Conservation (phyloP, 2,113 vertebrate genomes). For the Macrotis lagotis region DNA sequence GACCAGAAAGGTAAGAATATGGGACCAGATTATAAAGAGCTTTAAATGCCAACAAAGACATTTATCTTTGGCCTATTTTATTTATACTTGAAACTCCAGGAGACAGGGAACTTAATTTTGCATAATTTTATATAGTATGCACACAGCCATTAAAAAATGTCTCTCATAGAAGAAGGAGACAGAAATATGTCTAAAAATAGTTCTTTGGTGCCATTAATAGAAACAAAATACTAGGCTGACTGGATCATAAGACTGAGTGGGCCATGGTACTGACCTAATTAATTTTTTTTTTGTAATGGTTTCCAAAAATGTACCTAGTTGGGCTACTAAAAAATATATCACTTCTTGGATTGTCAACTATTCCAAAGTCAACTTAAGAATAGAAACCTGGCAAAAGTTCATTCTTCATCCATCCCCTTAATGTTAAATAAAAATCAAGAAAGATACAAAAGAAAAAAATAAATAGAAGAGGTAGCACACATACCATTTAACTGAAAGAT, state of each 20-base stretch:
- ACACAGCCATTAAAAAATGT: slow-evolving; percentile 24
- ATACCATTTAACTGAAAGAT: neutral
- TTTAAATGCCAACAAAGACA: neutral
- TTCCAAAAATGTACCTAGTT: slow-evolving; percentile 1
- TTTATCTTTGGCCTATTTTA: neutral
- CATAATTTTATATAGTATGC: slow-evolving; percentile 36
- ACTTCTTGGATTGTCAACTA: neutral
- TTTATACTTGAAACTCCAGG: slow-evolving; percentile 40
- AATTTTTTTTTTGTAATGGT: neutral
- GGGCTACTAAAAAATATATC: neutral
- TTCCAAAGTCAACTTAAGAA: neutral
- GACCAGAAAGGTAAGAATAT: neutral
- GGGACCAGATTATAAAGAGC: neutral
- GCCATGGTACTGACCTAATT: neutral
- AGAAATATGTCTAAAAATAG: neutral
- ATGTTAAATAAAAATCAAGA: neutral
- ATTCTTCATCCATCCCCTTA: slow-evolving; percentile 17
- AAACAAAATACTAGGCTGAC: neutral
- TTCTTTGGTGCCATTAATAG: neutral
- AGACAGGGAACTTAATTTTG: slow-evolving; percentile 32
- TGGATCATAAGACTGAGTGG: neutral
- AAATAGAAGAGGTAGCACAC: neutral
- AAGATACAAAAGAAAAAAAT: neutral
- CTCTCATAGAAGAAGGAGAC: slow-evolving; percentile 25
- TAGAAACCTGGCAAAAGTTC: neutral